phyloP scores from a whole-genome alignment of 2,113 vertebrate genomes.

The Artemisiospiza belli region DNA sequence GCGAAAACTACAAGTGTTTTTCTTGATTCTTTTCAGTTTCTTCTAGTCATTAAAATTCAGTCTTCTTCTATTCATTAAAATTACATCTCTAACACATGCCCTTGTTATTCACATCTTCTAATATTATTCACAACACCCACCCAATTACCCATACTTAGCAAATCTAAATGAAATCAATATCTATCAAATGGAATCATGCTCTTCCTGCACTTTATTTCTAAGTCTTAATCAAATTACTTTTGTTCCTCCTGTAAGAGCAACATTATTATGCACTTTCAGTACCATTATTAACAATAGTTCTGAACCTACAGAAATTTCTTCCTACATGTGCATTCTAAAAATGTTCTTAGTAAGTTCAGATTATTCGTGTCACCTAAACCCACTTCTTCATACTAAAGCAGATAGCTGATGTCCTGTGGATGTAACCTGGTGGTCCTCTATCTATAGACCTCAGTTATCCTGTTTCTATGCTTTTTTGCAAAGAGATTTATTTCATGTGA shows the following conservation, averaged over 20 bases:
- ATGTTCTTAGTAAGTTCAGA: neutral
- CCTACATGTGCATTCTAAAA: conserved; percentile 7
- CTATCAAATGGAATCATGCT: conserved; percentile 53
- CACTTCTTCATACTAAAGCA: neutral
- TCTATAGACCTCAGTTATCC: neutral
- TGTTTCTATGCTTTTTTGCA: neutral
- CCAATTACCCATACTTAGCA: conserved; percentile 56
- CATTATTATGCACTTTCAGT: conserved; percentile 16
- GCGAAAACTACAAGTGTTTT: neutral
- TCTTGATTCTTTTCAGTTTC: conserved; percentile 1
- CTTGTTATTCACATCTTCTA: conserved; percentile 60
- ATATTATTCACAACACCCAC: conserved; percentile 57
- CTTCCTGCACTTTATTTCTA: conserved; percentile 38
- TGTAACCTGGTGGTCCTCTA: neutral
- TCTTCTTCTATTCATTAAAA: conserved; percentile 58
- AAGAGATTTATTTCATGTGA: neutral
- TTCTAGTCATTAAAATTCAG: conserved; percentile 51
- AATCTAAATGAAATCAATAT: conserved; percentile 69
- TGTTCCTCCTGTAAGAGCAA: conserved; percentile 31
- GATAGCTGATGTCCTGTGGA: neutral
- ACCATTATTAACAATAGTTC: conserved; percentile 22
- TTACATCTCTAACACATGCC: conserved; percentile 33
- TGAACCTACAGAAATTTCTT: conserved; percentile 9
- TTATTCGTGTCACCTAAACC: neutral
- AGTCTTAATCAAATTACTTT: conserved; percentile 57